A percentile compares a stretch with the other conserved stretches of the same genome.
These are phyloP conservation scores for Polypedilum vanderplanki DNA, from an alignment of 1,140 invertebrate species.

Conservation along the genomic window DNA sequence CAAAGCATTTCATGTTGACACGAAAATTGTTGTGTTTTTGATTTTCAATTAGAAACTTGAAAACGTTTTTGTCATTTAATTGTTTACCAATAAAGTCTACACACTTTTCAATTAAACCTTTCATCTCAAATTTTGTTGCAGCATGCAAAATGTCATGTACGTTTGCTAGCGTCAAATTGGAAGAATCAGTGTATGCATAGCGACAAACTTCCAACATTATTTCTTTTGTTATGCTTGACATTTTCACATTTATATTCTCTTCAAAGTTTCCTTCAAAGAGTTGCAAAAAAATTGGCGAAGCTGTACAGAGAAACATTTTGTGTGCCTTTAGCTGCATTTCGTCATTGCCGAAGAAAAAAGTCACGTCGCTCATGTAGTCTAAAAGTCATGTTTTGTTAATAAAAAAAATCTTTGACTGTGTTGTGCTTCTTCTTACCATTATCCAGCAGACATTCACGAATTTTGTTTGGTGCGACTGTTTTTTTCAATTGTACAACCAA, in stretches of 20 bases:
- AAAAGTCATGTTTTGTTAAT: background rate
- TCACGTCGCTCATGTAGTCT: background rate
- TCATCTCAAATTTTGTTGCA: slow-evolving; percentile 20
- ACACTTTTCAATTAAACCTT: background rate
- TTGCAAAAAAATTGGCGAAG: background rate
- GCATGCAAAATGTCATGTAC: background rate
- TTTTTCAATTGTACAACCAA: background rate
- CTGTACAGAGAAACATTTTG: background rate
- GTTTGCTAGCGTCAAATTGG: background rate
- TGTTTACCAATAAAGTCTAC: background rate
- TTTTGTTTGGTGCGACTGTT: background rate
- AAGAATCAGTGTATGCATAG: background rate
- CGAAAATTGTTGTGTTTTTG: background rate
- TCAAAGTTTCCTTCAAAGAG: background rate
- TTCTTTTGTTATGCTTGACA: background rate
- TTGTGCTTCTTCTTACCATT: background rate
- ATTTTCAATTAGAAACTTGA: background rate
- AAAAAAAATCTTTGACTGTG: no score
- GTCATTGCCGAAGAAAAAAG: background rate
- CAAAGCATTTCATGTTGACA: background rate
- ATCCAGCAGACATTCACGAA: background rate
- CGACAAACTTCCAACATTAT: background rate
- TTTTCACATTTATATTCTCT: background rate
- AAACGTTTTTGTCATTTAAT: background rate
- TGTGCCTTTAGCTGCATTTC: background rate